Conservation (phyloP, 2,888 invertebrate genomes). For the Torymus auratus region DNA sequence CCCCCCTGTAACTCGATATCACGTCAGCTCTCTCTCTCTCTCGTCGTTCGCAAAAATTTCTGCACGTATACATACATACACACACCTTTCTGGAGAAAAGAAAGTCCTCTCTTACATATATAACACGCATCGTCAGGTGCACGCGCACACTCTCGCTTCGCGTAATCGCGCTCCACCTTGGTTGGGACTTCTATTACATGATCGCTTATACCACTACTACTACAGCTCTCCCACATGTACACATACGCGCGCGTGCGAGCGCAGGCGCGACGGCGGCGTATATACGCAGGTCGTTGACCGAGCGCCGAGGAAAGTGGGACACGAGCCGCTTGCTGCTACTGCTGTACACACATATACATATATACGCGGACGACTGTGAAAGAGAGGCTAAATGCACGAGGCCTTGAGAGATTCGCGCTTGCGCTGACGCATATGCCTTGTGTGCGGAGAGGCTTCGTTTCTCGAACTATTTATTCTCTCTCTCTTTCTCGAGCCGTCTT, state of each 20-base stretch:
- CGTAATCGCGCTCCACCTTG: too few species aligned
- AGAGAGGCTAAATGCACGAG: slow-evolving; percentile 52
- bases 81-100: too few species aligned
- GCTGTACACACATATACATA: too few species aligned
- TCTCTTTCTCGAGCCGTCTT: neutral
- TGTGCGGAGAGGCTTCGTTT: slow-evolving; percentile 1
- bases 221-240: neutral
- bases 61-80: too few species aligned
- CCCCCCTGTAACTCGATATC: too few species aligned
- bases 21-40: too few species aligned
- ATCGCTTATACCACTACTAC: too few species aligned
- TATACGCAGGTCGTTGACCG: slow-evolving; percentile 76
- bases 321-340: slow-evolving; percentile 47
- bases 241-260: neutral
- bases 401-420: slow-evolving; percentile 54
- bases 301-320: slow-evolving; percentile 75
- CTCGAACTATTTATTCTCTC: slow-evolving; percentile 31
- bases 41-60: too few species aligned
- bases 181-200: too few species aligned
- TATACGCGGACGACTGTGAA: slow-evolving; percentile 13
- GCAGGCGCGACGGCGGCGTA: neutral
- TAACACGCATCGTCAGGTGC: too few species aligned
- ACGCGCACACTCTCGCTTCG: too few species aligned
- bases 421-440: slow-evolving; percentile 35
- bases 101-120: too few species aligned